Base-by-base conservation (phyloP, 92 coral and sea anemone species). In the Epizoanthus illoricatus region DNA sequence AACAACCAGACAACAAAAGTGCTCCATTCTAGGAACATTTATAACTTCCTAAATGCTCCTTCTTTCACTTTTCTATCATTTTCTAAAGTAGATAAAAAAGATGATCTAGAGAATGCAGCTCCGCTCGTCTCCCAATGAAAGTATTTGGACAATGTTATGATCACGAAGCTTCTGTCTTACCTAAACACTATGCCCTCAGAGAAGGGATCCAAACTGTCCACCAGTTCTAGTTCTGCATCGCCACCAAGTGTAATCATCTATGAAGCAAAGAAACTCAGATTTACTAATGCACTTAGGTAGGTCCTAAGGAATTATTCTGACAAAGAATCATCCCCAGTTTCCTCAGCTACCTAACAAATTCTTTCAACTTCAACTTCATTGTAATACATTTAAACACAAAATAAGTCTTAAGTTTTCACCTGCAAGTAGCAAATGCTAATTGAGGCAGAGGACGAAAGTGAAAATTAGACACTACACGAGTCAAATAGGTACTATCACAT, bases 231-330 rank as follows among this genome's bases (percentile, higher is more conserved):
- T 85, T 96, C 99, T 7, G 99, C 99, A 80, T 96, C 99, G 0
- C 99, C 99, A 28, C 99, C 99, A 49, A 96, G 92, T 1, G 99
- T 96, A 79, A 96, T 96, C 99, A 96, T 96, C 99, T 96, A 85
- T 3, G 12, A 68, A 75, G 41, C 28, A 67, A 18, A 39, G 23
- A 49, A 59, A 52, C 56, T 9, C 3, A 3, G 56, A 52, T 6
- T 52, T 52, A 52, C 56, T 52, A 52, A 52, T 7, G 12, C 56
- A 52, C 56, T 9, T 9, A 9, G 13, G 56, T 52, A 52, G 1
- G 0, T 52, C 3, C 12, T 52, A 3, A 52, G 3, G 56, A 52
- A 52, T 9, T 52, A 52, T 52, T 52, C 56, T 52, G 56, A 11
- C 56, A 52, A 52, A 52, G 11, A 52, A 52, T 9, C 12, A 9